These are phyloP conservation scores for Grantiella picta DNA, from an alignment of 2,113 vertebrate species.

Conservation along the genomic window DNA sequence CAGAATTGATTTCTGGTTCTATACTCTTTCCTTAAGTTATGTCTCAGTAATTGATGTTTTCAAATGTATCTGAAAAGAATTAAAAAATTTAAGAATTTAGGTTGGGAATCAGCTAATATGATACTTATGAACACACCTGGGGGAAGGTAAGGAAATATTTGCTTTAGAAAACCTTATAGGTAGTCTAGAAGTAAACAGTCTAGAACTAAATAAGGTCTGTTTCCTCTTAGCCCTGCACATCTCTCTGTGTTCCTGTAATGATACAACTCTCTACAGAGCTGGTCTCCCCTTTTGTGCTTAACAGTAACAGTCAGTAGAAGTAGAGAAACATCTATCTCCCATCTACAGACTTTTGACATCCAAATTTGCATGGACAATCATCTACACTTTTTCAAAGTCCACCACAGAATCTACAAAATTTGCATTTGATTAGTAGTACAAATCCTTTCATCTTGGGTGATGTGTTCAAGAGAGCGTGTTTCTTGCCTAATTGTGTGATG, in stretches of 20 bases:
- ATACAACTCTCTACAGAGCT: background rate
- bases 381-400: background rate
- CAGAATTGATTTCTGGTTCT: background rate
- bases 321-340: background rate
- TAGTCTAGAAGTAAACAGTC: too few relatives aligned
- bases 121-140: rapidly evolving
- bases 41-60: background rate
- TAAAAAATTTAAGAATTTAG: background rate
- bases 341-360: background rate
- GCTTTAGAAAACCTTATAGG: background rate
- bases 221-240: background rate
- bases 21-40: background rate
- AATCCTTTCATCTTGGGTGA: background rate
- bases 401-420: background rate
- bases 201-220: background rate
- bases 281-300: background rate
- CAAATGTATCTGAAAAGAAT: background rate
- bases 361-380: background rate
- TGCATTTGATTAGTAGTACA: background rate
- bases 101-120: background rate
- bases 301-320: background rate
- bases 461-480: background rate
- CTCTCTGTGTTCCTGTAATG: background rate
- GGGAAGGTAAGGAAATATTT: background rate
- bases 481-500: background rate